phyloP scores from a whole-genome alignment of 2,113 vertebrate species.

The Numenius arquata region DNA sequence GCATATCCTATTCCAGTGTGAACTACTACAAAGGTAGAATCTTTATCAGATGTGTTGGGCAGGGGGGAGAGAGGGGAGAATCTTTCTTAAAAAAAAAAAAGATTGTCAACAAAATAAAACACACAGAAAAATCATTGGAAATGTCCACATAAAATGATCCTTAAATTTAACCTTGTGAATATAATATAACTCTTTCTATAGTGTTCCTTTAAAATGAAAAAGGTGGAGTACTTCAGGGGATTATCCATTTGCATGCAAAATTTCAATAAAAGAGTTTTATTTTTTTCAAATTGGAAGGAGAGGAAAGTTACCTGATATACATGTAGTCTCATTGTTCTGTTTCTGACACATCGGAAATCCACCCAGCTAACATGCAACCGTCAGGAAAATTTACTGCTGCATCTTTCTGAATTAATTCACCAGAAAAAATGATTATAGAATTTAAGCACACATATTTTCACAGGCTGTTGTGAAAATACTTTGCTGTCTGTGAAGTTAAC shows the following conservation, averaged over 20 bases:
- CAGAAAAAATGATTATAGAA: background rate
- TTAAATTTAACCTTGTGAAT: background rate
- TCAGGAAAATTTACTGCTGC: too few species aligned
- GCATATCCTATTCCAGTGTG: background rate
- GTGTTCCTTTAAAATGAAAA: background rate
- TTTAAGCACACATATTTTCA: background rate
- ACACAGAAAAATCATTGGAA: too few species aligned
- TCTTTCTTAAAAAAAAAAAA: background rate
- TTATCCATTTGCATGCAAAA: background rate
- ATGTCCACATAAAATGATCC: background rate
- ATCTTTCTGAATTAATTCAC: background rate
- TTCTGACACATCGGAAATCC: background rate
- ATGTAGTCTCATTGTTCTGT: background rate
- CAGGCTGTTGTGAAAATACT: background rate
- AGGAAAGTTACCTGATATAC: background rate
- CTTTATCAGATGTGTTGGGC: background rate
- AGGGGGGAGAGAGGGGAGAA: too few species aligned
- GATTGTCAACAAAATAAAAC: background rate
- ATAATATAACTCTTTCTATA: background rate
- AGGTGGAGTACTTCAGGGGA: background rate
- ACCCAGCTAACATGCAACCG: background rate
- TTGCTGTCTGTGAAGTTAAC: background rate
- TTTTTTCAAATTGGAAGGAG: background rate
- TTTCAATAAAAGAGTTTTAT: background rate
- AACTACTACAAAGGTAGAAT: background rate